Conservation (phyloP, 2,113 vertebrate species). For the Camelus bactrianus region DNA sequence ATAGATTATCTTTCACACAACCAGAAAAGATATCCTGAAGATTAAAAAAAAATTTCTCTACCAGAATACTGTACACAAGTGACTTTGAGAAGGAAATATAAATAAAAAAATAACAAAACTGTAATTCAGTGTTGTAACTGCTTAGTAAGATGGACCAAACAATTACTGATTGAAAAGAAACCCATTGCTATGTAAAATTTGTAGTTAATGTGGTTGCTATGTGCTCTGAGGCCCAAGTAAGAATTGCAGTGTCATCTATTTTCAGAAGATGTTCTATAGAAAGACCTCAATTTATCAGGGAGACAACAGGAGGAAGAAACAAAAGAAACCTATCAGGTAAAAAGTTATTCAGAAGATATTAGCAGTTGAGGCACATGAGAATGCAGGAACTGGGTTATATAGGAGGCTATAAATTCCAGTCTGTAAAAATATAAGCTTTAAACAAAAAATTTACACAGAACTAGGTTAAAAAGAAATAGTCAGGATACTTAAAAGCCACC, state of each 20-base stretch:
- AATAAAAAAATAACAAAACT: neutral
- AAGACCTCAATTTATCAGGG: neutral
- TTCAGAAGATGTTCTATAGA: neutral
- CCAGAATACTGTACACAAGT: conserved; percentile 4
- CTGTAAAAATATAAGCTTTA: neutral
- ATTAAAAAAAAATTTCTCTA: neutral
- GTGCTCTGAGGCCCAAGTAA: neutral
- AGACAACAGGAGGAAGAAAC: neutral
- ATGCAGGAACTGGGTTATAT: neutral
- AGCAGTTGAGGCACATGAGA: neutral
- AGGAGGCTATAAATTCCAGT: neutral
- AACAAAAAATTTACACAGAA: conserved; percentile 9
- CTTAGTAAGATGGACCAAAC: neutral
- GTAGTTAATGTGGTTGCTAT: neutral
- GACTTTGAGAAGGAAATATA: conserved; percentile 12
- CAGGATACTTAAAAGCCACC: neutral
- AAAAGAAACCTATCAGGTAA: neutral
- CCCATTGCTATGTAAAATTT: neutral
- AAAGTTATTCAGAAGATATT: neutral
- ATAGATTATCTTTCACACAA: neutral
- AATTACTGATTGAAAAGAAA: neutral
- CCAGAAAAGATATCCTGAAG: neutral
- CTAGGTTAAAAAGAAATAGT: neutral
- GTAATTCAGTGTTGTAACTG: neutral
- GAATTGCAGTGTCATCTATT: neutral